These are phyloP conservation scores for Osmoderma eremita DNA, from an alignment of 2,888 invertebrate species.

Conservation along the genomic window DNA sequence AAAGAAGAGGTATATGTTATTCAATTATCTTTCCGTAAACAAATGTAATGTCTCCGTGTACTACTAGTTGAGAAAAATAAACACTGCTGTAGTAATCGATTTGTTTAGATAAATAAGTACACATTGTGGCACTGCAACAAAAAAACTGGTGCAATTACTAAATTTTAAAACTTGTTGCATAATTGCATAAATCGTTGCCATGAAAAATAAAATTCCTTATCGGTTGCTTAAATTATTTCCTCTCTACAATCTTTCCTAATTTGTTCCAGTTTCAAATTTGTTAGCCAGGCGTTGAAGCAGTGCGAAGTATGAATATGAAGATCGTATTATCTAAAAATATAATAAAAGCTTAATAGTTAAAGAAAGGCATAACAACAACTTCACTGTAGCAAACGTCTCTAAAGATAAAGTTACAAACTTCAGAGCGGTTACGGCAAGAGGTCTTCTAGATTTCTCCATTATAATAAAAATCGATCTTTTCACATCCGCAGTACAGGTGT, in stretches of 20 bases:
- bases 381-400: slow-evolving; percentile 28
- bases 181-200: no score
- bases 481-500: slow-evolving; percentile 44
- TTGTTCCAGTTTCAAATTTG: slow-evolving; percentile 13
- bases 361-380: background rate
- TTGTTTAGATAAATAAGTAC: no score
- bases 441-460: slow-evolving; percentile 52
- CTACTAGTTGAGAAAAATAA: no score
- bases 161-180: no score
- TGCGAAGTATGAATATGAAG: slow-evolving; percentile 46
- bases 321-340: slow-evolving; percentile 44
- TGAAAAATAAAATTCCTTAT: no score
- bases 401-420: slow-evolving; percentile 52
- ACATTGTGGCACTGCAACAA: no score
- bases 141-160: no score
- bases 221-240: no score
- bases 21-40: no score
- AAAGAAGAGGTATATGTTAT: no score
- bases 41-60: no score
- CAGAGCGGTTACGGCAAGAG: slow-evolving; percentile 51
- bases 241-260: background rate
- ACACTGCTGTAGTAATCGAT: no score
- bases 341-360: background rate
- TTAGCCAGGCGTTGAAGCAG: slow-evolving; percentile 44
- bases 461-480: slow-evolving; percentile 50